Evolutionary conservation across 1,140 invertebrate genomes (phyloP), one percentile per base, ranked within the genome.

Genomic region (Stegodyphus mimosarum): DNA sequence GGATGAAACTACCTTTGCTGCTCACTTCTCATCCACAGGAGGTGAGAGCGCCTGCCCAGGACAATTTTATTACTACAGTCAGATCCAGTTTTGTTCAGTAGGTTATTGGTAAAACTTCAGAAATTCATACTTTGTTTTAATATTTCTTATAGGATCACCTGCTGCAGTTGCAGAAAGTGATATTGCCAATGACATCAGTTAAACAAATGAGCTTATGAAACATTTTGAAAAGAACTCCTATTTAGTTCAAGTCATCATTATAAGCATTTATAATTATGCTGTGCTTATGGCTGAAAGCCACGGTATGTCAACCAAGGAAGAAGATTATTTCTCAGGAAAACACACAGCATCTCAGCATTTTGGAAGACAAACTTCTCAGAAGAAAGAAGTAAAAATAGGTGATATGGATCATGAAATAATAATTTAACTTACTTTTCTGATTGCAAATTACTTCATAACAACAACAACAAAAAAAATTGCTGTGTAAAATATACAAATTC

Each of bases 151-250:
- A 83, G 70, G 70, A 60, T 83, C 80, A 67, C 11, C 67, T 55
- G 75, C 15, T 84, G 73, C 50, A n/a, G 7, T 17, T 17, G 52
- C 66, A 72, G 72, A 75, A 11, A 53, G 60, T 74, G 81, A 76
- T 67, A 69, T 33, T 67, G 15, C 63, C 10, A 84, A 74, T 76
- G 73, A 63, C 17, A 70, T 84, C 81, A 84, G 81, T 49, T 84
- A 84, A 84, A 51, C 81, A 50, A 55, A 84, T 69, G 81, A 84
- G 81, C 81, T 84, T 84, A 84, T 69, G 73, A 76, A 76, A 70
- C 53, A 81, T 84, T 75, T 84, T 75, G 63, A 69, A 76, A 60
- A 60, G 15, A 60, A 9, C 9, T 15, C 55, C n/a, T n/a, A n/a
- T 33, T 33, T 33, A 33, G 33, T 60, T 60, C 55, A 60, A 60